A percentile compares a stretch with the other conserved stretches of the same genome.
Conservation (phyloP, 2,888 invertebrate species). For the Stenolophus ochropezus region DNA sequence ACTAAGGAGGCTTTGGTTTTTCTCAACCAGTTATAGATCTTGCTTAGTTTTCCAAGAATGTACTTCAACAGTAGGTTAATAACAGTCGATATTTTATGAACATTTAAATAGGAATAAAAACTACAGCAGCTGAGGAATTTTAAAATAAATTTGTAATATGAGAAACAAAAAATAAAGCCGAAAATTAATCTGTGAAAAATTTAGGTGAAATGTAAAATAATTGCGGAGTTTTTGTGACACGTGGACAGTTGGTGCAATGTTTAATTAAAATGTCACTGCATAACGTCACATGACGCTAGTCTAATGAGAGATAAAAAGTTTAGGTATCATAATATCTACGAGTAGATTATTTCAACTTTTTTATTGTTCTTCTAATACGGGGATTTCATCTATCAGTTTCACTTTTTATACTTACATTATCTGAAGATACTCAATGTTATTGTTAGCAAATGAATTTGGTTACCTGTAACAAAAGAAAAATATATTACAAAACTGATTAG, state of each 20-base stretch:
- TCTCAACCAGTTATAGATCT: too few species aligned
- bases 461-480: background rate
- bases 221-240: background rate
- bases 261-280: constrained; percentile 36
- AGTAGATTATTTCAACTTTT: background rate
- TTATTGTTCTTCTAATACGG: background rate
- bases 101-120: too few species aligned
- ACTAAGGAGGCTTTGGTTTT: too few species aligned
- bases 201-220: background rate
- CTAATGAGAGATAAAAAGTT: background rate
- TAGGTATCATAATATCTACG: background rate
- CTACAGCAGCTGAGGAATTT: too few species aligned
- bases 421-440: background rate
- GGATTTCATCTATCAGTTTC: background rate
- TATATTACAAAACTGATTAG: background rate
- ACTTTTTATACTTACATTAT: background rate
- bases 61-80: too few species aligned
- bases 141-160: too few species aligned
- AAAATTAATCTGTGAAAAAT: background rate
- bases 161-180: too few species aligned
- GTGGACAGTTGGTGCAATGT: constrained; percentile 19
- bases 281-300: constrained; percentile 5
- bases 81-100: too few species aligned
- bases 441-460: background rate
- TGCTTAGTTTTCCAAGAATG: too few species aligned